Evolutionary conservation across 2,113 vertebrate genomes (phyloP).

Genomic region (Pygoscelis adeliae): DNA sequence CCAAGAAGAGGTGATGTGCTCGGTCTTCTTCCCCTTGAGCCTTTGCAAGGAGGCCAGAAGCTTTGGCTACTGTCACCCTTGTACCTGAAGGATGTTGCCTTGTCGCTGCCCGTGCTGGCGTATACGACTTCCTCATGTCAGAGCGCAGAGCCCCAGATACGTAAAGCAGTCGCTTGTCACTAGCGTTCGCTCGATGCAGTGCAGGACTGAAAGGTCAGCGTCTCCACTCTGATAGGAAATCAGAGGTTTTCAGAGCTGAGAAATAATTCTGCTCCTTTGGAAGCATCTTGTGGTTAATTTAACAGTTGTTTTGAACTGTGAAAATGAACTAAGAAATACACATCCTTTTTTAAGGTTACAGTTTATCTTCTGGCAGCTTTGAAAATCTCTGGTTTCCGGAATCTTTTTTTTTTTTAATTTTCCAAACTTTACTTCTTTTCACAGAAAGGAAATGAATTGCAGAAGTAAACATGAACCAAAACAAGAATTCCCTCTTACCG

Average conservation of each 20-base stretch:
- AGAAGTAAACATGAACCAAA: slow-evolving; percentile 53
- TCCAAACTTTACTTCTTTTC: slow-evolving; percentile 68
- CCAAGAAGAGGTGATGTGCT: neutral
- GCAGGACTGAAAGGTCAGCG: neutral
- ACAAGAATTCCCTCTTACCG: slow-evolving; percentile 18
- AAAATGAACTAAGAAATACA: neutral
- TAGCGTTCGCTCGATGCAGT: neutral
- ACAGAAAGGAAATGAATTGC: slow-evolving; percentile 70
- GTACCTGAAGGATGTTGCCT: neutral
- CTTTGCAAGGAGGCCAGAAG: neutral
- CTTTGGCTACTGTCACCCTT: neutral
- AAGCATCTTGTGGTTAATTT: neutral
- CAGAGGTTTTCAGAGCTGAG: neutral
- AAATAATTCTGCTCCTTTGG: neutral
- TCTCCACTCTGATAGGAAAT: neutral
- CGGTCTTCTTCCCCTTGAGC: neutral
- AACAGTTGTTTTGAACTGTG: neutral
- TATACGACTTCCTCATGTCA: fast-evolving
- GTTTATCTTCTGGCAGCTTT: slow-evolving; percentile 6
- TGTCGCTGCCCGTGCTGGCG: neutral
- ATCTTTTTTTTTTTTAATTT: slow-evolving; percentile 12
- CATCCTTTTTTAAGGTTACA: neutral
- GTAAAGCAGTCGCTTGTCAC: fast-evolving
- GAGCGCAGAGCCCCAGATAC: neutral
- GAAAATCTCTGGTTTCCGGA: neutral